Base-by-base conservation (phyloP, 2,888 invertebrate species). In the Lissocephala sabroskyi region DNA sequence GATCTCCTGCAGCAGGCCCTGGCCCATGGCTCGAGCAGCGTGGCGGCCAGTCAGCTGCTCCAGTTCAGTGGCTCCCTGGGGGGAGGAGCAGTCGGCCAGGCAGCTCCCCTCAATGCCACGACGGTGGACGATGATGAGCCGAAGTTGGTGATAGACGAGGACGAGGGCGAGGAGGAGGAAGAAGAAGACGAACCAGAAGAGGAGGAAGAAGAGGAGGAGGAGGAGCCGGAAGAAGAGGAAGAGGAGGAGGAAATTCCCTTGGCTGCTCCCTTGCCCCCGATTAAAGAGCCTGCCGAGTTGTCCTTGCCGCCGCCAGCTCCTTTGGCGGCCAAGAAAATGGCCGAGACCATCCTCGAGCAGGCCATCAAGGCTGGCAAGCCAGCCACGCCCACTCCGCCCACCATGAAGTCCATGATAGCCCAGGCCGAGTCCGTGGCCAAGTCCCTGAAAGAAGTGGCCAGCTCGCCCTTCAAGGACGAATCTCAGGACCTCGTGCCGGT, bases 401-500 rank as follows among this genome's bases (percentile, higher is more conserved):
- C 66, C 19, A 77, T 81, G 75, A 88, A 88, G 23, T 87, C 86
- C 49, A 84, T 89, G 65, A 88, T 89, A 45, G 88, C 87, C 59
- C 88, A 88, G 65, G 83, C 83, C 6, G 84, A 83, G 32, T 79
- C 81, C 0, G 82, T 83, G 26, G 84, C 80, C n/a, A 83, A 84
- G 49, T 82, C 81, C 1, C 57, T 82, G 0, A 82, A 84, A 29
- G 82, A 83, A 40, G 82, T 84, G 1, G 83, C 84, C 45, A 84
- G 82, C 42, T 83, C 83, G 39, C 82, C 83, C 37, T 81, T 80
- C 50, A 82, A 87, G 66, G 90, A 89, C 51, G 86, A 87, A 53
- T 86, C 85, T 40, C 86, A 85, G 37, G 93, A 94, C 79, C 86
- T 95, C 61, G 95, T 94, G 11, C 90, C 94, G 7, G 91, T 95